Base-by-base conservation (phyloP, 2,888 invertebrate species). In the Yponomeuta plumbellus region DNA sequence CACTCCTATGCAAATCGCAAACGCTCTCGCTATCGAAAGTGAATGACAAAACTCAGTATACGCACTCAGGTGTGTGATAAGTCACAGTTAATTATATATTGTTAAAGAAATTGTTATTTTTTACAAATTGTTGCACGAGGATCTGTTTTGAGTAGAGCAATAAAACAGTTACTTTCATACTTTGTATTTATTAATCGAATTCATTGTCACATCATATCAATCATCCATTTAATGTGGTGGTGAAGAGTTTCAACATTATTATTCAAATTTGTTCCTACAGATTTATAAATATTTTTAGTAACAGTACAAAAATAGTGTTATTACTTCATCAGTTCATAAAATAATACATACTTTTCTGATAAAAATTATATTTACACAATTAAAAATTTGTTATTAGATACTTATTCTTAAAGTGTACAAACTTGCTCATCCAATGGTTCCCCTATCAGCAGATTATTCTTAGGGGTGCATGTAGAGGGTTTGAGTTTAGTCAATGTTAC, bases 391-490 rank as follows among this genome's bases (percentile, higher is more conserved):
- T 17, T 52, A 52, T 5, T 52, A 34, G 34, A 34, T 34, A n/a
- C n/a, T n/a, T 34, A 34, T 34, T 34, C 34, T 8, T 26, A 26
- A 5, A 5, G 26, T 26, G 26, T 26, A 26, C 26, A n/a, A n/a
- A n/a, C n/a, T n/a, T n/a, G n/a, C n/a, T n/a, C n/a, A n/a, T n/a
- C n/a, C n/a, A n/a, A n/a, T n/a, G n/a, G n/a, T n/a, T n/a, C n/a
- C n/a, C n/a, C n/a, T n/a, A 97, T 93, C 26, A 97, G 88, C 72
- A 97, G 91, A 87, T 97, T 96, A 91, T 98, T 98, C 87, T 98
- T 98, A 66, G 97, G 97, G 44, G 98, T 97, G 85, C 98, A 98
- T 65, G 94, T 93, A 59, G 93, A 88, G 22, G 98, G 98, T 73
- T 94, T 92, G 59, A 98, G 88, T 75, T 95, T 95, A 10, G 94